Conservation (phyloP, 2,888 invertebrate genomes). For the Noctua janthina region DNA sequence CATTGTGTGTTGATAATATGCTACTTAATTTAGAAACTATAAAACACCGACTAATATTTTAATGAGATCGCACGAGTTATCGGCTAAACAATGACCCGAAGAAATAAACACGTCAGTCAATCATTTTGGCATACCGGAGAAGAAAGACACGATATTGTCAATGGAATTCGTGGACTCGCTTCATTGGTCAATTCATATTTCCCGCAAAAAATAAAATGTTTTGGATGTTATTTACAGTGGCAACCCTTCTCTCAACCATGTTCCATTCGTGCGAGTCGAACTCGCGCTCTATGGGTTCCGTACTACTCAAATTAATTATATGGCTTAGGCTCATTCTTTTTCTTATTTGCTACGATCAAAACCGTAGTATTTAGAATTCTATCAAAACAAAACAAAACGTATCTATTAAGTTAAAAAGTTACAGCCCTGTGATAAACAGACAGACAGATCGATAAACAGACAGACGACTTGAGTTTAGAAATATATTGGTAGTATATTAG, state of each 20-base stretch:
- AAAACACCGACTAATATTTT: slow-evolving; percentile 64
- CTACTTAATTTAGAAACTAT: slow-evolving; percentile 69
- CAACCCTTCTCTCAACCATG: slow-evolving; percentile 2
- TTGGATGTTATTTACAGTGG: slow-evolving; percentile 35
- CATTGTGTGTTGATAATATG: slow-evolving; percentile 78
- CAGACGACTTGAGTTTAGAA: background rate
- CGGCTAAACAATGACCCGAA: slow-evolving; percentile 62
- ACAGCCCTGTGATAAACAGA: slow-evolving; percentile 1
- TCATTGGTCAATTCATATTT: slow-evolving; percentile 80
- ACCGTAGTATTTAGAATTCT: background rate
- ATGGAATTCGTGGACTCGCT: slow-evolving; percentile 85
- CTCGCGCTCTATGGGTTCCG: background rate
- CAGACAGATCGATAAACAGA: background rate
- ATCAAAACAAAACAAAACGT: background rate
- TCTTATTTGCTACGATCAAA: background rate
- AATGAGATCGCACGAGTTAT: slow-evolving; percentile 68
- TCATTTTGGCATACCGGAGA: slow-evolving; percentile 65
- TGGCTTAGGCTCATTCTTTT: background rate
- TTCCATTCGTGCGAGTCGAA: background rate
- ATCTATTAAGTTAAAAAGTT: background rate
- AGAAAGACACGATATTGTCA: slow-evolving; percentile 78
- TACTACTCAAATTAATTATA: background rate
- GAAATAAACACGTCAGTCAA: slow-evolving; percentile 84
- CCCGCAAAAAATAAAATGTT: slow-evolving; percentile 60
- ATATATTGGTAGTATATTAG: background rate